Conservation (phyloP, 2,888 invertebrate genomes). For the Sarcophaga caerulescens region DNA sequence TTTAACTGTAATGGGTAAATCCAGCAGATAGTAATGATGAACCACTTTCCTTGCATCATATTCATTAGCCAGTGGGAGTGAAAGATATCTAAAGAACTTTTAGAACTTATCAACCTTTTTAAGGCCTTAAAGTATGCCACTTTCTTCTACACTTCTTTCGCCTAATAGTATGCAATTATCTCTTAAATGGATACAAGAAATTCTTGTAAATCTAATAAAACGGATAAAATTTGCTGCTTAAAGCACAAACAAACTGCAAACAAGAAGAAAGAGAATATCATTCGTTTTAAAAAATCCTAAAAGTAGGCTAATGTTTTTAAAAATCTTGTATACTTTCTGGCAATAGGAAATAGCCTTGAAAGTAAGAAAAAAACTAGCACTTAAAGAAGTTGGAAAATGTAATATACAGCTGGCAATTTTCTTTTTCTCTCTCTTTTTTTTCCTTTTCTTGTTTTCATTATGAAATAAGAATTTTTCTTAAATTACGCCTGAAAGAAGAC, state of each 20-base stretch:
- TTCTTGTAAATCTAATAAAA: not conserved
- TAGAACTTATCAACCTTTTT: too few species aligned
- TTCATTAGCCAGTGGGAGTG: too few species aligned
- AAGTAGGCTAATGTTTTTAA: not conserved
- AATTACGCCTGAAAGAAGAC: too few species aligned
- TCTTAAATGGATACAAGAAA: not conserved
- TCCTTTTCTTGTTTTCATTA: too few species aligned
- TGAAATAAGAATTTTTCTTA: too few species aligned
- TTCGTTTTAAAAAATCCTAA: not conserved
- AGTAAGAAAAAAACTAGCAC: not conserved
- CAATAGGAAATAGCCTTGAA: not conserved
- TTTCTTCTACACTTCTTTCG: not conserved
- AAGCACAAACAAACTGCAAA: not conserved
- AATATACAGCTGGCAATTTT: too few species aligned
- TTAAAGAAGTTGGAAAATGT: not conserved
- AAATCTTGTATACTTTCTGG: constrained; percentile 10
- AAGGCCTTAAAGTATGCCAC: not conserved
- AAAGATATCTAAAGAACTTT: too few species aligned
- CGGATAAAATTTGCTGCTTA: not conserved
- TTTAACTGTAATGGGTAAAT: too few species aligned
- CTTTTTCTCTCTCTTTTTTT: too few species aligned
- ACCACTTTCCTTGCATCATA: too few species aligned
- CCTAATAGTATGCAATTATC: constrained; percentile 2
- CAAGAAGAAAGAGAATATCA: not conserved
- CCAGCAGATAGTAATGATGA: too few species aligned